Conservation (phyloP, 2,888 invertebrate genomes). For the Emmelina monodactyla region DNA sequence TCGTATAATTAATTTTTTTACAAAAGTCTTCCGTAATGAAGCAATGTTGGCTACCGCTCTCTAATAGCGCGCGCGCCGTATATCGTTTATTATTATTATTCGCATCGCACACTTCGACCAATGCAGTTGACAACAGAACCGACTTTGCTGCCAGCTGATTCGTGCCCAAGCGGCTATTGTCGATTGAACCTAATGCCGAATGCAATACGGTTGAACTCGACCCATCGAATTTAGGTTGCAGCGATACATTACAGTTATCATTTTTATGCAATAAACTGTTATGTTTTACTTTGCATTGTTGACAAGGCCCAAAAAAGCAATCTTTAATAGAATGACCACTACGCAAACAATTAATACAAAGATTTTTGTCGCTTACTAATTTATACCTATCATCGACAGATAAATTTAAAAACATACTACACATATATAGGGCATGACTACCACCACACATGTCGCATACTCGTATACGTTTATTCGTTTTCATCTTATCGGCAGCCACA, state of each 20-base stretch:
- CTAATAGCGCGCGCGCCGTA: constrained; percentile 2
- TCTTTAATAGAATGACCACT: neutral
- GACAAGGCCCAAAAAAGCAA: neutral
- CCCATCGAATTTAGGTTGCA: no score
- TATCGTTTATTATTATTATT: neutral
- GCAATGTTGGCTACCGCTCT: neutral
- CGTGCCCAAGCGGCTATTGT: no score
- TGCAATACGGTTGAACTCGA: no score
- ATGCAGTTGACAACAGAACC: neutral
- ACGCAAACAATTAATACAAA: constrained; percentile 10
- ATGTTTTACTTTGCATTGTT: neutral
- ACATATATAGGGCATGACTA: constrained; percentile 8
- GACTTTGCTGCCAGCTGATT: no score
- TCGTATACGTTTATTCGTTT: neutral
- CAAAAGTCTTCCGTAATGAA: constrained; percentile 2
- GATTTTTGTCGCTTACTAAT: constrained; percentile 4
- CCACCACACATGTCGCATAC: constrained; percentile 7
- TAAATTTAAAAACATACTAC: constrained; percentile 4
- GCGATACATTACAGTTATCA: neutral
- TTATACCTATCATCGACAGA: constrained; percentile 3
- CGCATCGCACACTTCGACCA: neutral
- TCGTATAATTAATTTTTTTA: neutral
- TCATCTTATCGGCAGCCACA: neutral
- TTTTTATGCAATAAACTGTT: constrained; percentile 1
- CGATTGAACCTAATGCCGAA: no score